Percentiles rank a stretch among this genome's conserved stretches.
Conservation (phyloP, 2,797 vertebrate species). For the Periparus ater region DNA sequence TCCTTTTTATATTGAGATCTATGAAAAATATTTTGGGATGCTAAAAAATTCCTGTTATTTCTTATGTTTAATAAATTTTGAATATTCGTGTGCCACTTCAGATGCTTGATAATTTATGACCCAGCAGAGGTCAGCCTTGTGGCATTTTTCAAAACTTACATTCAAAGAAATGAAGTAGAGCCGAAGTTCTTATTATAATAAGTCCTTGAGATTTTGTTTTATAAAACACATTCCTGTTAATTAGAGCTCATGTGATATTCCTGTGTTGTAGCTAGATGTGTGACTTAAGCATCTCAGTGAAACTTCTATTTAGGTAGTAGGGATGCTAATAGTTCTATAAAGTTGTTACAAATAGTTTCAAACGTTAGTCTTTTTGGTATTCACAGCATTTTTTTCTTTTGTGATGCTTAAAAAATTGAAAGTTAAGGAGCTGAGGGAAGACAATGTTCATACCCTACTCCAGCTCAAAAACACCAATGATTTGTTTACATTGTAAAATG, state of each 20-base stretch:
- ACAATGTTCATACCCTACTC: neutral
- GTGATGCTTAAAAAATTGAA: neutral
- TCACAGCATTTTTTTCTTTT: neutral
- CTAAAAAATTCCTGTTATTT: neutral
- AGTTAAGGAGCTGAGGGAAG: neutral
- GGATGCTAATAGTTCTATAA: neutral
- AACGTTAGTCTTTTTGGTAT: neutral
- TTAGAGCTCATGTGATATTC: neutral
- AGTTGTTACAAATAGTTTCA: neutral
- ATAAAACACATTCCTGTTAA: neutral
- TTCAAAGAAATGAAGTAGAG: neutral
- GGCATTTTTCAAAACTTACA: neutral
- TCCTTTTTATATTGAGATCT: neutral
- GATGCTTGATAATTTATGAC: neutral
- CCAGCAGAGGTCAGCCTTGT: conserved; percentile 67
- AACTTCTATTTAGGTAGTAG: neutral
- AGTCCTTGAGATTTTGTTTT: neutral
- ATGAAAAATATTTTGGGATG: neutral
- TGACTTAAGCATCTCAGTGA: neutral
- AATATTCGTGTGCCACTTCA: neutral
- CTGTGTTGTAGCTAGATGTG: neutral
- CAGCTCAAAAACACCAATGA: neutral
- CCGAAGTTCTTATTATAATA: neutral
- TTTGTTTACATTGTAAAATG: neutral
- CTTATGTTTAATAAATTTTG: neutral